Evolutionary conservation across 2,888 invertebrate species (phyloP), one percentile per base, ranked within the genome.

Genomic region (Azorinus chamasolen): DNA sequence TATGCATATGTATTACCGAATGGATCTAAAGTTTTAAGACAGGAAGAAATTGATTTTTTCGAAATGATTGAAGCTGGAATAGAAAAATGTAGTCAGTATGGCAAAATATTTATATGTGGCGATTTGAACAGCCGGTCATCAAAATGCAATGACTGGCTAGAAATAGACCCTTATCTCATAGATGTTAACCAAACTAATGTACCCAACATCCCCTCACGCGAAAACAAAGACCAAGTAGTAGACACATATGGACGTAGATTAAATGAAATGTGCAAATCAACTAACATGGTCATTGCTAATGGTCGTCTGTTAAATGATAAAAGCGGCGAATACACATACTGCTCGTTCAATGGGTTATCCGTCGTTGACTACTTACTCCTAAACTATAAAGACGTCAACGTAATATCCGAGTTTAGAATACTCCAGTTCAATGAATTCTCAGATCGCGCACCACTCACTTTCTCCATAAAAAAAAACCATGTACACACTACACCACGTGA

Each of bases 21-120:
- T 24, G 20, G 39, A 25, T 53, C 12, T 2, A 53, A 53, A 53
- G 27, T 53, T 2, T 53, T 53, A 4, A 2, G 14, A 6, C 32
- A 39, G 10, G 39, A 55, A 18, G 45, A 58, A 16, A 22, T 58
- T 24, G 58, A 58, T 20, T 58, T 58, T 45, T 58, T 45, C 24
- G 45, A 58, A 43, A 1, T 14, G n/a, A 22, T 58, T 16, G 58
- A 58, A 45, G 5, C 43, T 5, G 58, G 43, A n/a, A 45, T 58
- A n/a, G 32, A 18, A 5, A 32, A 32, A 32, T 32, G 10, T 10
- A 32, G 10, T 6, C 32, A 32, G 4, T 10, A 6, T 32, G 32
- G 53, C 27, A 53, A 53, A 27, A 32, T 53, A 27, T 53, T 20
- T 27, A 32, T 53, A 2, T 25, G 27, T 12, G 53, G 53, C 16